phyloP scores from a whole-genome alignment of 2,888 invertebrate genomes.

The Noctua pronuba region DNA sequence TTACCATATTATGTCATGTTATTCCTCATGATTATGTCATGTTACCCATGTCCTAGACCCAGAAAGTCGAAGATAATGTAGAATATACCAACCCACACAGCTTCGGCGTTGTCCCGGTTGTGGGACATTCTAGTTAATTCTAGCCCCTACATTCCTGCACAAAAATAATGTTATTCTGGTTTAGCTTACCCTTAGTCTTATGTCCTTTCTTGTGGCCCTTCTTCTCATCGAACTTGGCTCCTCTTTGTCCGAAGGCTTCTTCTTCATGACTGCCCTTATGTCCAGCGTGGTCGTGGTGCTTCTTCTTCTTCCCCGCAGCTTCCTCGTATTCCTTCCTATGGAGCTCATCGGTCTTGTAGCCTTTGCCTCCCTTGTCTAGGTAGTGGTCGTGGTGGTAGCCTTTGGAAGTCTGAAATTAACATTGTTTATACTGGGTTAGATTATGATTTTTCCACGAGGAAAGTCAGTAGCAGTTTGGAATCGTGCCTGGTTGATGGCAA shows the following conservation, averaged over 20 bases:
- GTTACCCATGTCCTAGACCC: background rate
- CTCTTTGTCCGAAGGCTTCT: constrained; percentile 92
- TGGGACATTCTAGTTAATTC: background rate
- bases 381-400: constrained; percentile 91
- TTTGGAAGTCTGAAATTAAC: constrained; percentile 83
- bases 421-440: background rate
- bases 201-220: constrained; percentile 95
- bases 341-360: constrained; percentile 90
- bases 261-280: constrained; percentile 92
- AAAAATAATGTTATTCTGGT: background rate
- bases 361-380: constrained; percentile 90
- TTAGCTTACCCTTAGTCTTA: constrained; percentile 91
- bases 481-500: background rate
- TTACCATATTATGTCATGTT: too few relatives aligned
- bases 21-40: too few relatives aligned
- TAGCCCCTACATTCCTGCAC: background rate
- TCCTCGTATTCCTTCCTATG: constrained; percentile 91
- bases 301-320: constrained; percentile 91
- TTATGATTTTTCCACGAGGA: background rate
- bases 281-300: constrained; percentile 91
- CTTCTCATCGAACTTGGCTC: constrained; percentile 93
- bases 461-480: background rate
- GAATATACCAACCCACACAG: background rate
- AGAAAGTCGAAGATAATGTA: background rate
- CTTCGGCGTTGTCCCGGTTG: background rate